Evolutionary conservation across 2,797 vertebrate species (phyloP), one percentile per base, ranked within the genome.

Genomic region (Argentina silus): DNA sequence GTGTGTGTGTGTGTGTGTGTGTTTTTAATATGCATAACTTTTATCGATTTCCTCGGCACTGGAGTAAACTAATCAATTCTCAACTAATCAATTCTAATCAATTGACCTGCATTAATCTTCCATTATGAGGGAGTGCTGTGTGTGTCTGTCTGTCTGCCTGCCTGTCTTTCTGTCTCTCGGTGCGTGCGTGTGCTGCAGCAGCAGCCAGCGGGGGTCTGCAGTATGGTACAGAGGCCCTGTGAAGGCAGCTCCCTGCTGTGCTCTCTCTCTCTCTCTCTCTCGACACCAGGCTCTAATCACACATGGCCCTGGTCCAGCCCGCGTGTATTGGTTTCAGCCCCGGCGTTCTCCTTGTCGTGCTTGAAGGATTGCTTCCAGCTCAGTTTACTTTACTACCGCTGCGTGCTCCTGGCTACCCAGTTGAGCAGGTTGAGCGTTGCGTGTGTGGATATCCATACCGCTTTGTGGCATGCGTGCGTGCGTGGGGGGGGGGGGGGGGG

Each of bases 321-420:
- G 72, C 53, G 17, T 81, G 78, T 86, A 82, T 87, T 89, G 73
- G 78, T 89, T 92, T 93, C 87, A 87, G 87, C 74, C 66, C 51
- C 69, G 83, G 89, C 86, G 84, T 90, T 85, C 92, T 88, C 65
- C 81, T 84, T 78, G 23, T 92, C 83, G 77, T 86, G 86, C 90
- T 91, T 92, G 90, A 85, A 88, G 82, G 84, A 90, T 89, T 85
- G 84, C 89, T 91, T 93, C 88, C 92, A 91, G 88, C 82, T 90
- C 90, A 92, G 93, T 95, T 94, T 94, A 87, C 93, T 94, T 95
- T 93, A 92, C 87, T 69, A 73, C 79, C 36, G 81, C 83, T 57
- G 88, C 86, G 78, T 83, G 85, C 85, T 91, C 90, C 80, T 65
- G 80, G 87, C 89, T 92, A 94, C 92, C 92, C 83, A 75, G 93